Evolutionary conservation across 2,888 invertebrate genomes (phyloP).

Genomic region (Spilarctia lutea): DNA sequence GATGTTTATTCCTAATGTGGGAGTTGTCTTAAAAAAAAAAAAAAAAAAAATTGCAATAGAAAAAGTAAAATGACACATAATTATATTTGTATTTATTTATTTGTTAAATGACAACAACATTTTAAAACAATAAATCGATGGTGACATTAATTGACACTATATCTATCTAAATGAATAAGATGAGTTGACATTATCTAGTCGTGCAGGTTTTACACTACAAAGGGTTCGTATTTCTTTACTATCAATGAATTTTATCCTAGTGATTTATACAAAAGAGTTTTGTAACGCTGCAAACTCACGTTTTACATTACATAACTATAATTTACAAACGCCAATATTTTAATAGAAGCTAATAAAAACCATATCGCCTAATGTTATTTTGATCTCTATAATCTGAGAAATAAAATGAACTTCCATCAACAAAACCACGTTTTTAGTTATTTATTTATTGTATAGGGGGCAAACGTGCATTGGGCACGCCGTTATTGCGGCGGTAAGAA

Average conservation of each 20-base stretch:
- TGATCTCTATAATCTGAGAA: too few relatives aligned
- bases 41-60: too few relatives aligned
- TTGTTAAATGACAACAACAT: constrained; percentile 65
- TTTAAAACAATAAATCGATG: constrained; percentile 58
- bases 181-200: constrained; percentile 13
- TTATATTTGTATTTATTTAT: constrained; percentile 41
- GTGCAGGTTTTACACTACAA: constrained; percentile 10
- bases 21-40: too few relatives aligned
- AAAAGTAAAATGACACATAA: not conserved
- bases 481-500: too few relatives aligned
- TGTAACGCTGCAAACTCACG: not conserved
- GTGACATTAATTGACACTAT: constrained; percentile 68
- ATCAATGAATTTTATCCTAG: not conserved
- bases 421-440: not conserved
- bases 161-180: constrained; percentile 46
- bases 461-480: too few relatives aligned
- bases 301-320: not conserved
- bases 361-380: not conserved
- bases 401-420: not conserved
- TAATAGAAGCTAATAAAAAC: not conserved
- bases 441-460: too few relatives aligned
- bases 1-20: too few relatives aligned
- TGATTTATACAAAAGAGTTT: not conserved
- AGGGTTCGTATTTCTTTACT: not conserved
- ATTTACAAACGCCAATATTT: not conserved